Evolutionary conservation across 2,888 invertebrate genomes (phyloP).

Genomic region (Pasiphila rectangulata): DNA sequence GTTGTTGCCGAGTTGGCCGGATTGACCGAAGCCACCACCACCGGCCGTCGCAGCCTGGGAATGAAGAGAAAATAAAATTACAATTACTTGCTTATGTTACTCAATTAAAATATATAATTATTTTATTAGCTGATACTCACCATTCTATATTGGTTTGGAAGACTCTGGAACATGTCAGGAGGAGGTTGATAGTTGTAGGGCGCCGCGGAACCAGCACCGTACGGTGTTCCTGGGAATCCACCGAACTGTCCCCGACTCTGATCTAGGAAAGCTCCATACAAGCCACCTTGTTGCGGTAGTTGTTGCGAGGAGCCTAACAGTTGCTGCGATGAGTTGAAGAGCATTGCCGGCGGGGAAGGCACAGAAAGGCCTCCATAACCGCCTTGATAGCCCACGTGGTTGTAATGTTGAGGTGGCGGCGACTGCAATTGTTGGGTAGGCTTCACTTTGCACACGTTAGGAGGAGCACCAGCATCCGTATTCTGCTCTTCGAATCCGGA

Average conservation of each 20-base stretch:
- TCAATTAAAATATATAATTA: constrained; percentile 37
- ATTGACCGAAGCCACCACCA: constrained; percentile 87
- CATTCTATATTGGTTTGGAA: constrained; percentile 74
- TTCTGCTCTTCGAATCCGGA: constrained; percentile 68
- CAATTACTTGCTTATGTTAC: background rate
- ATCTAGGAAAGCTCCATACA: constrained; percentile 90
- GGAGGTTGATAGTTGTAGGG: constrained; percentile 90
- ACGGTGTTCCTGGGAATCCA: constrained; percentile 87
- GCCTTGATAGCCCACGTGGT: constrained; percentile 86
- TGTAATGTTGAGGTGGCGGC: constrained; percentile 84
- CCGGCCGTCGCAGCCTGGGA: constrained; percentile 74
- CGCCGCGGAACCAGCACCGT: constrained; percentile 84
- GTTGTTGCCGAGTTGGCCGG: constrained; percentile 89
- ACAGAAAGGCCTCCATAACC: constrained; percentile 91
- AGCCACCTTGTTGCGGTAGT: constrained; percentile 85
- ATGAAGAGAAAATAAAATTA: constrained; percentile 12
- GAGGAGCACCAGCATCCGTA: constrained; percentile 78
- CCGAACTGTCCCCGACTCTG: constrained; percentile 90
- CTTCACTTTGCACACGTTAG: constrained; percentile 91
- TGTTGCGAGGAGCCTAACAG: constrained; percentile 78
- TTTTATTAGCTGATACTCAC: constrained; percentile 42
- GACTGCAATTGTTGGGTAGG: constrained; percentile 89
- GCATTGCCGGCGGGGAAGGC: constrained; percentile 91
- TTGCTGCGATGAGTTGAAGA: constrained; percentile 89
- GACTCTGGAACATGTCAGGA: constrained; percentile 75